These are phyloP conservation scores for Ptiloglossa arizonensis DNA, from an alignment of 1,140 invertebrate genomes.

Conservation along the genomic window DNA sequence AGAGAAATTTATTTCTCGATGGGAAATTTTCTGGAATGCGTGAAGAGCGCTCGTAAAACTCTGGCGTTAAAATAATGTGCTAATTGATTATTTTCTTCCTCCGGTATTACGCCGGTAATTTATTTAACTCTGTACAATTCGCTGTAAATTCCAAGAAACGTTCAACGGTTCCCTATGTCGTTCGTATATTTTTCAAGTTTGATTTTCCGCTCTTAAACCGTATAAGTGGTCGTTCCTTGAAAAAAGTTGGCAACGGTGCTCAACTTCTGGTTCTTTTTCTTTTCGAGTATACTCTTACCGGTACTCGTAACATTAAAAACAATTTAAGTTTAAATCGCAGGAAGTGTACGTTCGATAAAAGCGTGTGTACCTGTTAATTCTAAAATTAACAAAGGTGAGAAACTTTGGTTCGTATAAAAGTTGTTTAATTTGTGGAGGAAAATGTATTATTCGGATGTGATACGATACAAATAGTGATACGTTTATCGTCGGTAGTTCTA, in stretches of 20 bases:
- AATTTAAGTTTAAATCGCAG: not conserved
- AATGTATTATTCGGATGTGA: too few species aligned
- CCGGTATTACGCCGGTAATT: slow-evolving; percentile 3
- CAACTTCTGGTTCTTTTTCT: not conserved
- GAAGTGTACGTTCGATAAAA: too few species aligned
- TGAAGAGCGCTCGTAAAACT: slow-evolving; percentile 3
- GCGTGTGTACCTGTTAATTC: too few species aligned
- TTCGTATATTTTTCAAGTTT: not conserved
- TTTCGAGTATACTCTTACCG: not conserved
- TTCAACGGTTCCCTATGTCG: not conserved
- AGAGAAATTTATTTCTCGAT: slow-evolving; percentile 17
- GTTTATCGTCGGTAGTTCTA: too few species aligned
- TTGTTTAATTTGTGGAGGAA: too few species aligned
- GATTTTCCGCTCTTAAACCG: not conserved
- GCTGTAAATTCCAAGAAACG: not conserved
- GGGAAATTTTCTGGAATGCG: not conserved
- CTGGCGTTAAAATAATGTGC: slow-evolving; percentile 2
- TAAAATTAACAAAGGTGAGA: too few species aligned
- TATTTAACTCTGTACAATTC: not conserved
- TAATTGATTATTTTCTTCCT: slow-evolving; percentile 34
- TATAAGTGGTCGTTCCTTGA: not conserved
- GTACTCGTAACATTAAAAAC: not conserved
- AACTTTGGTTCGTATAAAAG: too few species aligned
- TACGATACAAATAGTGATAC: too few species aligned
- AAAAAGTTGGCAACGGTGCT: not conserved